Conservation (phyloP, 37 sponge, comb jelly and placozoan species). For the Mnemiopsis leidyi region DNA sequence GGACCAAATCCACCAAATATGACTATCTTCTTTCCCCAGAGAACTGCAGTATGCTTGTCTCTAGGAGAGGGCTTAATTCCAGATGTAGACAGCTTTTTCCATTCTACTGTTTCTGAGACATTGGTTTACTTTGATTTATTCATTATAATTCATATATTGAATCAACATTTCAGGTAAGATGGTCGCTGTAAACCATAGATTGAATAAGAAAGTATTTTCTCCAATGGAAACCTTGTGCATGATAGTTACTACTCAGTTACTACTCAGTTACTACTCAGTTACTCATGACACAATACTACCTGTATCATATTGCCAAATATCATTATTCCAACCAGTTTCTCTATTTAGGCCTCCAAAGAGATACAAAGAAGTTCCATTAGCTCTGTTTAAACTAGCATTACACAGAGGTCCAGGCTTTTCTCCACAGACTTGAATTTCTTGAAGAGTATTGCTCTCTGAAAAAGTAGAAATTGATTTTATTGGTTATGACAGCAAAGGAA, state of each 20-base stretch:
- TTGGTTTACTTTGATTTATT: background rate
- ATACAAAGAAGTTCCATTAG: background rate
- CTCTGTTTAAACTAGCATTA: background rate
- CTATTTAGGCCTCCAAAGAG: slow-evolving; percentile 24
- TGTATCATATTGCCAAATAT: slow-evolving; percentile 14
- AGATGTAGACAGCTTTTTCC: background rate
- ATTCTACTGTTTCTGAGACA: background rate
- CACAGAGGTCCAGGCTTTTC: slow-evolving; percentile 17
- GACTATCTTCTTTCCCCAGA: background rate
- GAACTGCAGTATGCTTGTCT: slow-evolving; percentile 15
- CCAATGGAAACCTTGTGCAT: no score
- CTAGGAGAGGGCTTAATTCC: slow-evolving; percentile 31
- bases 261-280: no score
- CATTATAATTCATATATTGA: background rate
- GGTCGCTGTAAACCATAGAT: background rate
- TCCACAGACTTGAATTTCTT: background rate
- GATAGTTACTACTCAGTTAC: no score
- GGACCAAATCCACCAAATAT: slow-evolving; percentile 56
- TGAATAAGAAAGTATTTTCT: background rate
- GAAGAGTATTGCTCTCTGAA: background rate
- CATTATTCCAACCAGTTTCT: slow-evolving; percentile 41
- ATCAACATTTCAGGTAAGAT: background rate
- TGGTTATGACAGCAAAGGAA: no score
- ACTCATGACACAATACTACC: background rate
- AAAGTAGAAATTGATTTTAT: no score